phyloP scores from a whole-genome alignment of 2,888 invertebrate genomes.

The Himalopsyche kuldschensis region DNA sequence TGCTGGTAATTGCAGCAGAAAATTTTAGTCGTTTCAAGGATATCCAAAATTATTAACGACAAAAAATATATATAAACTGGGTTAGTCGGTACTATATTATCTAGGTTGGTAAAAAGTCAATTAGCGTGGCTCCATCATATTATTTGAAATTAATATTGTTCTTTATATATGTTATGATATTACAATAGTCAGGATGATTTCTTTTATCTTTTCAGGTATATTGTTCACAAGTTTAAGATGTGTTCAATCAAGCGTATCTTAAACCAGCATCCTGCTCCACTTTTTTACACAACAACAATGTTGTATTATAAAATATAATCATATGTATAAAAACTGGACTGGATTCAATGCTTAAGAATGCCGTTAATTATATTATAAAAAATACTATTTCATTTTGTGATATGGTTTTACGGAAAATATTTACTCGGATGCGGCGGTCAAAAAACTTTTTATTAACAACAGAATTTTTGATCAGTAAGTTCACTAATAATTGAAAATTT shows the following conservation, averaged over 20 bases:
- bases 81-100: not conserved
- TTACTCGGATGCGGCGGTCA: no score
- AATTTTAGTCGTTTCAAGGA: not conserved
- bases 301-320: not conserved
- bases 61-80: not conserved
- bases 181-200: no score
- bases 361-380: no score
- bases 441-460: no score
- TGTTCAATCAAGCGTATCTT: not conserved
- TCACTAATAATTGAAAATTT: no score
- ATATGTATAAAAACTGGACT: not conserved
- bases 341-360: not conserved
- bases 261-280: not conserved
- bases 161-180: no score
- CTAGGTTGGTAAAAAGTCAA: not conserved
- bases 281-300: not conserved
- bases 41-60: not conserved
- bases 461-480: no score
- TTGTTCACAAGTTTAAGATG: not conserved
- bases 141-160: not conserved
- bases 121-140: not conserved
- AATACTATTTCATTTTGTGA: no score
- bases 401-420: no score
- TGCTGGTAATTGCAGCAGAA: not conserved
- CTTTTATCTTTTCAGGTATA: not conserved